Evolutionary conservation across 2,888 invertebrate genomes (phyloP), one percentile per base, ranked within the genome.

Genomic region (Nycteola revayana): DNA sequence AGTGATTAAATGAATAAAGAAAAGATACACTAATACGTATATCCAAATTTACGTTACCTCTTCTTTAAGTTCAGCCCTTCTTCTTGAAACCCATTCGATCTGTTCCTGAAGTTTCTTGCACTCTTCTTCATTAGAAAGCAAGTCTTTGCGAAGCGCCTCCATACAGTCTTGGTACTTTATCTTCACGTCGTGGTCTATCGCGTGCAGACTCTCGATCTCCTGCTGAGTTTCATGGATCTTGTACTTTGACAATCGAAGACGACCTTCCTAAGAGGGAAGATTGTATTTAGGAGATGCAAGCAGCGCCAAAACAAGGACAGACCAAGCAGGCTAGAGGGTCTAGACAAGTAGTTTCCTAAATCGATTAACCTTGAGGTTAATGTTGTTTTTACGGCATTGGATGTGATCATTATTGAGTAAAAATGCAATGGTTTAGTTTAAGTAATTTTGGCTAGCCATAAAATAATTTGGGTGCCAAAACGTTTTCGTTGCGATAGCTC

Each of bases 51-150:
- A 22, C 26, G 18, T 27, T 38, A 87, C 88, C 81, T 88, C 85
- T 11, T 78, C 83, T 25, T 73, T 71, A 0, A 88, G 55, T 41
- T 87, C 87, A 0, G 79, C 87, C 1, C 88, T 58, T 23, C 79
- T 57, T 9, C 71, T 58, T 10, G 85, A 84, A 24, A 87, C 84
- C 85, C 86, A 87, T 49, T 86, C 87, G 14, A 88, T 88, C 60
- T 85, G 85, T 18, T 84, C 82, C 49, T 88, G 88, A 5, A 88
- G 65, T 32, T 73, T 75, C 61, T 73, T 79, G 54, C 87, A 86
- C 32, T 88, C 87, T 42, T 66, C 75, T 62, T 87, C 87, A 32
- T 85, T 87, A 40, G 32, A 43, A 4, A 64, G 39, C 45, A 88
- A 65, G 49, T 88, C 87, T 0, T 35, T 53, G 4, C 76, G 68